Evolutionary conservation across 1,140 invertebrate species (phyloP).

Genomic region (Drosophila ambigua): DNA sequence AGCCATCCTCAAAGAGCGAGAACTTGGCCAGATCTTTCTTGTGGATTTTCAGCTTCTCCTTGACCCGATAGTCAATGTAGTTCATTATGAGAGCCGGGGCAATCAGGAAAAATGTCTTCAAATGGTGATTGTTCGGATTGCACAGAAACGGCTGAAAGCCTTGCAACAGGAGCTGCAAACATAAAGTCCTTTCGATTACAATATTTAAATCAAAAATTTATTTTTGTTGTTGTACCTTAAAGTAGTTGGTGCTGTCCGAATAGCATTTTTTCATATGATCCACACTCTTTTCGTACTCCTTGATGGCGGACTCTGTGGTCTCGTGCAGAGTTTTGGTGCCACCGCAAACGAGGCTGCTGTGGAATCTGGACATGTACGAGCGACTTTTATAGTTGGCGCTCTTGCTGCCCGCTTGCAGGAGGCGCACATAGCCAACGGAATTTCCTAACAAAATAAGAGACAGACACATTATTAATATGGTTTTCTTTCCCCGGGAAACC

Average conservation of each 20-base stretch:
- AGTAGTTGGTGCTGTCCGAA: conserved; percentile 97
- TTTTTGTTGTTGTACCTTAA: conserved; percentile 87
- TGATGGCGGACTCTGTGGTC: conserved; percentile 73
- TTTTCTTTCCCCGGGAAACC: too few species aligned
- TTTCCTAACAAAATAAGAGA: conserved; percentile 87
- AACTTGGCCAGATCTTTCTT: conserved; percentile 90
- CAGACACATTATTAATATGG: conserved; percentile 2
- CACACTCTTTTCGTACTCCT: conserved; percentile 61
- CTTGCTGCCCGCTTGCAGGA: conserved; percentile 96
- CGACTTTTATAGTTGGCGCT: conserved; percentile 96
- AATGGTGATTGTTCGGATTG: conserved; percentile 94
- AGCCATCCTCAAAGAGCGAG: conserved; percentile 97
- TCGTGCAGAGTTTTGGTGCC: conserved; percentile 82
- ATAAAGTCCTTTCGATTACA: background rate
- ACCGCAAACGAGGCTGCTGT: conserved; percentile 86
- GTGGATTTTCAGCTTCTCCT: conserved; percentile 95
- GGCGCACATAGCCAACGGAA: conserved; percentile 97
- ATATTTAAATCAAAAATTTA: background rate
- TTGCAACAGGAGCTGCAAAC: conserved; percentile 90
- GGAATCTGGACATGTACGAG: conserved; percentile 94
- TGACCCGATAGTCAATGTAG: conserved; percentile 96
- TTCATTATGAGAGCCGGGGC: conserved; percentile 97
- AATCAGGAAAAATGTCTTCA: conserved; percentile 97
- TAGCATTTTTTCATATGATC: conserved; percentile 91
- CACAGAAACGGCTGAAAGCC: conserved; percentile 96